phyloP scores from a whole-genome alignment of 2,888 invertebrate genomes.

The Ophion ellenae region DNA sequence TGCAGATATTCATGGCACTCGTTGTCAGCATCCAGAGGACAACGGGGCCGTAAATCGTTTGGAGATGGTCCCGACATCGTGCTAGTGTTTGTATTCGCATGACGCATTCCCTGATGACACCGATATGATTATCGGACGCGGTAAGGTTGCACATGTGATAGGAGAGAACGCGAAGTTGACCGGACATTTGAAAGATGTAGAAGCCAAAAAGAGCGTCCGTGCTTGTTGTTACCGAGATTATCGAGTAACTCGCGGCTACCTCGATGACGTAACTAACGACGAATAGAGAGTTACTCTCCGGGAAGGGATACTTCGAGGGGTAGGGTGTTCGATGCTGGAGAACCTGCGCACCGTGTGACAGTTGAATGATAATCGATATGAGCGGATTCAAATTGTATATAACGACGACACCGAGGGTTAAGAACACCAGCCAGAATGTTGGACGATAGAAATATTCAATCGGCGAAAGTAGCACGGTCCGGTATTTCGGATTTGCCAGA shows the following conservation, averaged over 20 bases:
- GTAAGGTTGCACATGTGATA: slow-evolving; percentile 52
- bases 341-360: slow-evolving; percentile 34
- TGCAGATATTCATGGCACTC: slow-evolving; percentile 71
- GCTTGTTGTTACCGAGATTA: slow-evolving; percentile 64
- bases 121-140: slow-evolving; percentile 38
- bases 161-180: slow-evolving; percentile 66
- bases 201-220: slow-evolving; percentile 72
- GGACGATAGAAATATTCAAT: slow-evolving; percentile 43
- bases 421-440: slow-evolving; percentile 37
- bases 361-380: slow-evolving; percentile 63
- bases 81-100: slow-evolving; percentile 64
- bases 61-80: slow-evolving; percentile 63
- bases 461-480: slow-evolving; percentile 32
- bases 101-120: slow-evolving; percentile 60
- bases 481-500: slow-evolving; percentile 36
- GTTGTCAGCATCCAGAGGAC: slow-evolving; percentile 69
- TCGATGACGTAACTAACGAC: slow-evolving; percentile 66
- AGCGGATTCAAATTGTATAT: slow-evolving; percentile 53
- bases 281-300: slow-evolving; percentile 59
- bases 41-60: slow-evolving; percentile 70
- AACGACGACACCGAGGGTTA: slow-evolving; percentile 27
- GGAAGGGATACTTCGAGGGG: slow-evolving; percentile 70
- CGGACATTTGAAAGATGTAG: slow-evolving; percentile 72
- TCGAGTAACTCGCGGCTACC: slow-evolving; percentile 28
- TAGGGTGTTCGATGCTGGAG: slow-evolving; percentile 63